Evolutionary conservation across 2,888 invertebrate genomes (phyloP).

Genomic region (Drosophila atroscutellata): DNA sequence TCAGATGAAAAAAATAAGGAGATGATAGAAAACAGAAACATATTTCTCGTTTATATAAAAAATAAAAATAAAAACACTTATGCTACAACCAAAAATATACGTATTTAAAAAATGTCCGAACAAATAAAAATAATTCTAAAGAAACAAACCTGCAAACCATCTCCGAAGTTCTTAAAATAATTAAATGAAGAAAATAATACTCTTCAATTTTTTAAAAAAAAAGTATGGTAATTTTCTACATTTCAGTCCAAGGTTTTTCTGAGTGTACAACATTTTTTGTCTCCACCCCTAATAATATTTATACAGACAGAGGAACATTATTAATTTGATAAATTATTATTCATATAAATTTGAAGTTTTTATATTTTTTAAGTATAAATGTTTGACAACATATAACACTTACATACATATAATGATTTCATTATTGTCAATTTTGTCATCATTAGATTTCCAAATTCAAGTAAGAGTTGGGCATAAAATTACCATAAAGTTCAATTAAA

Average conservation of each 20-base stretch:
- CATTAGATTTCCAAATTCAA: constrained; percentile 9
- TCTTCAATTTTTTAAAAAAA: background rate
- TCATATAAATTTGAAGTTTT: background rate
- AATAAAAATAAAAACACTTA: no score
- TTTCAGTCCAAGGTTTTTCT: background rate
- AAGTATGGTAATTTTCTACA: background rate
- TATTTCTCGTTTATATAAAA: background rate
- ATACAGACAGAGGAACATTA: background rate
- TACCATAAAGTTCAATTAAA: constrained; percentile 27
- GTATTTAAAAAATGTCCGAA: accelerated
- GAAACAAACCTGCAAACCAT: background rate
- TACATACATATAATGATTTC: constrained; percentile 1
- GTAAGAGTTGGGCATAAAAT: constrained; percentile 22
- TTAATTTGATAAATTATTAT: background rate
- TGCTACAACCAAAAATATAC: background rate
- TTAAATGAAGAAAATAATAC: background rate
- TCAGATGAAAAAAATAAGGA: no score
- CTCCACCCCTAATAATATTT: background rate
- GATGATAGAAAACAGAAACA: background rate
- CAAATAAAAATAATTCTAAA: background rate
- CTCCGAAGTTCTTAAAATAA: background rate
- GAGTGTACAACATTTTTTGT: background rate
- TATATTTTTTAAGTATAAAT: background rate
- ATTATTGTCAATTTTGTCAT: constrained; percentile 3
- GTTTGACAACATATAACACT: constrained; percentile 1